Percentiles rank a stretch among this genome's conserved stretches.
Evolutionary conservation across 2,113 vertebrate species (phyloP).

Genomic region (Cromileptes altivelis): DNA sequence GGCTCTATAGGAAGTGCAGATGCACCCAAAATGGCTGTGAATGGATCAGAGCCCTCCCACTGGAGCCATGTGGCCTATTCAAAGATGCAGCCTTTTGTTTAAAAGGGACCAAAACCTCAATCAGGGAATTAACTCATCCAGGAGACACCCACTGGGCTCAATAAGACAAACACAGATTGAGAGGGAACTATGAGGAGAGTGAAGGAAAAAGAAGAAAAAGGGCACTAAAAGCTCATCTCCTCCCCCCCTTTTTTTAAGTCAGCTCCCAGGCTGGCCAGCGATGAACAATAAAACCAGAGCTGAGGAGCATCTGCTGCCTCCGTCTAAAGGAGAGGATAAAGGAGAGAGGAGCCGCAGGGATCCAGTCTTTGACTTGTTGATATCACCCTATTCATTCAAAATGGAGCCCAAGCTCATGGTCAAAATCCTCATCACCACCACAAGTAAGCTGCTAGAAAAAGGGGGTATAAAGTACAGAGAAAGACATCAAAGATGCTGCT

Average conservation of each 20-base stretch:
- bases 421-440: slow-evolving; percentile 31
- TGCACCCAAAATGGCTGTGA: slow-evolving; percentile 71
- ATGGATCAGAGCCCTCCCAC: slow-evolving; percentile 68
- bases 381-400: slow-evolving; percentile 40
- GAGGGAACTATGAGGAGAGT: slow-evolving; percentile 37
- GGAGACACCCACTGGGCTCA: slow-evolving; percentile 61
- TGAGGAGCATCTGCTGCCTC: slow-evolving; percentile 79
- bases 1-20: slow-evolving; percentile 69
- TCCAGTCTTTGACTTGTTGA: slow-evolving; percentile 69
- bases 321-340: slow-evolving; percentile 66
- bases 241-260: slow-evolving; percentile 64
- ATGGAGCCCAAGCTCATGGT: slow-evolving; percentile 42
- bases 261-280: slow-evolving; percentile 59
- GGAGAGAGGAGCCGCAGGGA: slow-evolving; percentile 57
- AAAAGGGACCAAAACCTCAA: slow-evolving; percentile 49
- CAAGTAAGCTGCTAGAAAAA: neutral
- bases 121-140: slow-evolving; percentile 70
- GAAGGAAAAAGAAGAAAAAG: slow-evolving; percentile 31
- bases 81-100: slow-evolving; percentile 75
- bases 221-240: slow-evolving; percentile 60
- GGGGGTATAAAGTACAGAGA: neutral
- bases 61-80: slow-evolving; percentile 78
- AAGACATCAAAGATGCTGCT: neutral
- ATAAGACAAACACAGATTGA: slow-evolving; percentile 48
- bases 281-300: slow-evolving; percentile 73